Base-by-base conservation (phyloP, 2,888 invertebrate species). In the Syrista parreyssii region DNA sequence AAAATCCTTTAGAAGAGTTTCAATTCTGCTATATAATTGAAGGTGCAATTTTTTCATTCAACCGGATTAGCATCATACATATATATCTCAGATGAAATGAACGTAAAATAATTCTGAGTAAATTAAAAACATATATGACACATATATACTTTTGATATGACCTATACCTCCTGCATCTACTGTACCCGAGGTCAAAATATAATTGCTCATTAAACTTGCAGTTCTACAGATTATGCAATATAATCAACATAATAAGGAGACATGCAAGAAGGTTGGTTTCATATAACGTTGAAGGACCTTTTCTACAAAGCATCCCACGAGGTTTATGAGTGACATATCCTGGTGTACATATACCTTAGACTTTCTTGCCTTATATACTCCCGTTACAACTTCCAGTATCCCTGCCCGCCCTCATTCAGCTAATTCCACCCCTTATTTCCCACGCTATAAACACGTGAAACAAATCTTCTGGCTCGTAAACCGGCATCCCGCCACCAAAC, bases 341-440 rank as follows among this genome's bases (percentile, higher is more conserved):
- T 35, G 34, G 35, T 34, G 35, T 55, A 55, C 6, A 23, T 55
- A 55, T 55, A 23, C 9, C 9, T 55, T 55, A 23, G 34, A 23
- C n/a, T 34, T 30, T 32, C 74, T 30, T 30, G 35, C 12, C 12
- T 74, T 30, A 34, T 32, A 11, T 74, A 12, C 34, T 34, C 30
- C 36, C 40, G 23, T 31, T 36, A 34, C 40, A 34, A 12, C 75
- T 69, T 75, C 35, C 23, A 35, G 35, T 23, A n/a, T 69, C 71
- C 68, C 69, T 4, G 9, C 23, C 34, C 30, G n/a, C 75, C 34
- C 72, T 75, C 75, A 76, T 75, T 78, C 75, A 74, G 74, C 75
- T 85, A 85, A 85, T 84, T 82, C 77, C 77, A 76, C 74, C 78
- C 81, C 81, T 84, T 84, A 83, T 84, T 82, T 81, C 80, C 74